A percentile compares a stretch with the other conserved stretches of the same genome.
Conservation (phyloP, 2,888 invertebrate species). For the Sarcophaga rosellei region DNA sequence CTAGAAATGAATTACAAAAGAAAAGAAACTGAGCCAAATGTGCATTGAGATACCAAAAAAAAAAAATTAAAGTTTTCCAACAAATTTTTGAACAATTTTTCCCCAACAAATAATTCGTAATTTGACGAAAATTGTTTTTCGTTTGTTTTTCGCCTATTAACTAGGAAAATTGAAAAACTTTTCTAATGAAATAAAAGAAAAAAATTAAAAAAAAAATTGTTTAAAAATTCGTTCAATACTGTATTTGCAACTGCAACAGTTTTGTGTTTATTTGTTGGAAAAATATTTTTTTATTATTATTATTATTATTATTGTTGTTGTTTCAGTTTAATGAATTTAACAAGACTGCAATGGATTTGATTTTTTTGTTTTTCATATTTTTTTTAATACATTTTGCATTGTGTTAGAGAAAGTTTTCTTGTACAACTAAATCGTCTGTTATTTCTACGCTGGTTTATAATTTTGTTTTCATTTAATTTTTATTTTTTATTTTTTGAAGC, state of each 20-base stretch:
- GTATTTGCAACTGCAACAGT: too few species aligned
- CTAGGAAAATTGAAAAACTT: too few species aligned
- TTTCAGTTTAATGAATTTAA: conserved; percentile 23
- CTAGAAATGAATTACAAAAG: too few species aligned
- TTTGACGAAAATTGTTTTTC: too few species aligned
- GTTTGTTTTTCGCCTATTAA: too few species aligned
- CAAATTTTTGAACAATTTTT: not conserved
- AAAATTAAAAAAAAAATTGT: not conserved
- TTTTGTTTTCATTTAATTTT: not conserved
- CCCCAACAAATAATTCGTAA: conserved; percentile 21
- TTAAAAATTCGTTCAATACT: too few species aligned
- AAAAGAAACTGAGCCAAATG: conserved; percentile 48
- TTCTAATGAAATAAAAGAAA: not conserved
- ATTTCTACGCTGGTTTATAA: not conserved
- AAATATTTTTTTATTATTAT: conserved; percentile 8
- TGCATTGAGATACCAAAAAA: conserved; percentile 48
- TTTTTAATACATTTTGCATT: not conserved
- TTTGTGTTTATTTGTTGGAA: not conserved
- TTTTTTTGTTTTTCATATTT: not conserved
- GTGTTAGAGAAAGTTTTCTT: conserved; percentile 54
- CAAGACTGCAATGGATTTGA: conserved; percentile 35
- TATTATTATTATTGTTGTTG: not conserved
- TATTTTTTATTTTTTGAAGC: too few species aligned
- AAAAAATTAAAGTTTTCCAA: conserved; percentile 14
- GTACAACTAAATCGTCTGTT: not conserved